Base-by-base conservation (phyloP, 2,797 vertebrate species). In the Girardinus metallicus region DNA sequence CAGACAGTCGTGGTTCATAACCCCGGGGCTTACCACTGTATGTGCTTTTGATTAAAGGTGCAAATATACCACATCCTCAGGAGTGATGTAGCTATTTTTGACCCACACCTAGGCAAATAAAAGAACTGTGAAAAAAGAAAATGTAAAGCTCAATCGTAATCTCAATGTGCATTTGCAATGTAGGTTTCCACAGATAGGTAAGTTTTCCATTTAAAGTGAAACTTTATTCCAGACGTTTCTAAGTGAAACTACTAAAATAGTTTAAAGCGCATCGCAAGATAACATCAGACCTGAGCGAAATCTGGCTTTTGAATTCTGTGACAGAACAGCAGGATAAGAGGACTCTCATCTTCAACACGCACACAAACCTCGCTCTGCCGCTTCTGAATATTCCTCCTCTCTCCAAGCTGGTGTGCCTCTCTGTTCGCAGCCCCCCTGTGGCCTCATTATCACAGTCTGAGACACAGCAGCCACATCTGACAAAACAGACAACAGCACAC, bases 371-470 rank as follows among this genome's bases (percentile, higher is more conserved):
- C 29, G 1, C 60, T 39, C 62, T 18, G 49, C 55, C 41, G 51
- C 55, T 76, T 80, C 66, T 55, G 82, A 80, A 68, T 53, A 53
- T 76, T 82, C 71, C 68, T 80, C 36, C 51, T 64, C 77, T 71
- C 57, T 77, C 77, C 44, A 16, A 75, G 81, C 79, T 64, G 60
- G 75, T 62, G 82, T 81, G 85, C 80, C 43, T 6, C 43, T 6
- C 83, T 85, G 66, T 82, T 86, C 74, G 74, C 66, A 44, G 78
- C 88, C 92, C 90, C 90, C 92, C 80, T 87, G 91, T 93, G 93
- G 92, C 87, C 91, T 94, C 91, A 93, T 94, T 94, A 93, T 81
- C 87, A 86, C 80, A 76, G 79, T 73, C 85, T 83, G 77, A 86
- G 79, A 88, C 81, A 71, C 76, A 55, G 80, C 82, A 86, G 82